Conservation (phyloP, 2,888 invertebrate species). For the Sussaba pulchella region DNA sequence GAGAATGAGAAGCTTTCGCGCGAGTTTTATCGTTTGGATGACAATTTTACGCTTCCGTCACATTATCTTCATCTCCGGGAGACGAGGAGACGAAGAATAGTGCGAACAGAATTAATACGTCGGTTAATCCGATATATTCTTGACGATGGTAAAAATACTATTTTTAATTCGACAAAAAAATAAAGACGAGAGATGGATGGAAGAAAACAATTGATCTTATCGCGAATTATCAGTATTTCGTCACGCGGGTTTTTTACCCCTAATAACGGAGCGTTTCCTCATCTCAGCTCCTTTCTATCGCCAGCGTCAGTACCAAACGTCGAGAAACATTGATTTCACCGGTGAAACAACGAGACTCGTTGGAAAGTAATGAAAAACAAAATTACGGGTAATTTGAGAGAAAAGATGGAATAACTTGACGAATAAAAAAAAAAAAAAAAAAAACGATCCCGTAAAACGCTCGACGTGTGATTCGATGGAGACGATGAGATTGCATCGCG, state of each 20-base stretch:
- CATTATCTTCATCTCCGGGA: constrained; percentile 3
- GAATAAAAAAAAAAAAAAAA: too few species aligned
- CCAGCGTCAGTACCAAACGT: constrained; percentile 7
- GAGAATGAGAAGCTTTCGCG: constrained; percentile 6
- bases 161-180: constrained; percentile 7
- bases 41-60: not conserved
- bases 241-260: constrained; percentile 37
- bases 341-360: not conserved
- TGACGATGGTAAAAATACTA: not conserved
- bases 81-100: constrained; percentile 12
- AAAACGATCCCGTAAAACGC: constrained; percentile 14
- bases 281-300: constrained; percentile 27
- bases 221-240: constrained; percentile 50
- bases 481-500: constrained; percentile 26
- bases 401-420: constrained; percentile 2
- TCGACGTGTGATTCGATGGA: constrained; percentile 21
- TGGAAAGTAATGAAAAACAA: not conserved
- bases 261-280: constrained; percentile 18
- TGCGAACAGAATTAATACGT: not conserved
- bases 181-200: too few species aligned
- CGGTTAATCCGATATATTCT: not conserved
- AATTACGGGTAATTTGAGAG: not conserved
- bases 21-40: constrained; percentile 10
- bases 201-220: constrained; percentile 19
- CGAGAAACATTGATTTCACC: constrained; percentile 10